Evolutionary conservation across 2,888 invertebrate species (phyloP).

Genomic region (Lasioglossum morio): DNA sequence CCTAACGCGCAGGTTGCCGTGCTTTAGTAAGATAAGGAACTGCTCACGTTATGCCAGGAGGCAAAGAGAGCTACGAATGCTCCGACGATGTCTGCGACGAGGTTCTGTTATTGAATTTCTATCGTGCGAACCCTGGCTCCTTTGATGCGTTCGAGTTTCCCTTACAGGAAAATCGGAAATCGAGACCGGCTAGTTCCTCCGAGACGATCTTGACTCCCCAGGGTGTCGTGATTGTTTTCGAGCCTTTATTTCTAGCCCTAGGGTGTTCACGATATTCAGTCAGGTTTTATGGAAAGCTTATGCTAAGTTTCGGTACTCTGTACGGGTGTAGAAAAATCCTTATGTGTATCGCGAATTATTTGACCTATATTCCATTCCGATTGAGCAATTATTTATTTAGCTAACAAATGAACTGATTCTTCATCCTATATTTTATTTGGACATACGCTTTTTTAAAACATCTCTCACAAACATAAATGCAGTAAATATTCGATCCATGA

Average conservation of each 20-base stretch:
- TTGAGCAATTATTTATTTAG: too few relatives aligned
- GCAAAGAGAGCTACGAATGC: background rate
- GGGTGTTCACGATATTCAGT: background rate
- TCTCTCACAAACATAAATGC: too few relatives aligned
- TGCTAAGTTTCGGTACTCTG: too few relatives aligned
- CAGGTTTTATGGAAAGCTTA: too few relatives aligned
- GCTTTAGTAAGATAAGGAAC: background rate
- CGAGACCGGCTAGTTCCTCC: background rate
- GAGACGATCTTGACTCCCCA: background rate
- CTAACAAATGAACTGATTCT: too few relatives aligned
- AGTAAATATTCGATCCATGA: too few relatives aligned
- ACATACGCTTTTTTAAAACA: too few relatives aligned
- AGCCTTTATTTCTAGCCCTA: background rate
- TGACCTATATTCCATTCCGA: too few relatives aligned
- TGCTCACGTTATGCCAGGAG: background rate
- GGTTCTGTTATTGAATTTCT: background rate
- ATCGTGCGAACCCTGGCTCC: background rate
- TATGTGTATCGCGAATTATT: too few relatives aligned
- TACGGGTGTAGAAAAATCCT: too few relatives aligned
- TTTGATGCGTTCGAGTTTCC: background rate
- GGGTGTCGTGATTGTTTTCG: background rate
- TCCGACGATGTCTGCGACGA: background rate
- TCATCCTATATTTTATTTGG: too few relatives aligned
- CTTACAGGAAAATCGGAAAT: background rate
- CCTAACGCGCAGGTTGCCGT: background rate